Percentiles rank a stretch among this genome's conserved stretches.
phyloP scores from a whole-genome alignment of 2,888 invertebrate species.

The Lymantria dispar region DNA sequence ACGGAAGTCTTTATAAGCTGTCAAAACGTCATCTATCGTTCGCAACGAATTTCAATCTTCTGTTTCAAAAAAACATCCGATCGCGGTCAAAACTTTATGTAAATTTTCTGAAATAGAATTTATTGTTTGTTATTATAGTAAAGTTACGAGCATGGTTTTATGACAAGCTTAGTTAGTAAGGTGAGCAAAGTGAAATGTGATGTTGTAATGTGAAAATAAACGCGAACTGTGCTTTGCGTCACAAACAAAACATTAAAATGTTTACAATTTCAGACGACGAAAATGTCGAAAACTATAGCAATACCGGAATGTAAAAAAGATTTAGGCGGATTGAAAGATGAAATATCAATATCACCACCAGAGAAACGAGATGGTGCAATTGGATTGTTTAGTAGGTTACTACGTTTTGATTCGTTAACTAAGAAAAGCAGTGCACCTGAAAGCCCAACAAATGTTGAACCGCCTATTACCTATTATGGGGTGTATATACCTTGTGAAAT shows the following conservation, averaged over 20 bases:
- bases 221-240: slow-evolving; percentile 59
- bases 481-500: slow-evolving; percentile 81
- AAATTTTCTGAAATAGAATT: slow-evolving; percentile 44
- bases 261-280: slow-evolving; percentile 63
- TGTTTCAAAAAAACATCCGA: slow-evolving; percentile 48
- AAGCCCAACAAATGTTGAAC: slow-evolving; percentile 55
- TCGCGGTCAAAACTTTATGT: slow-evolving; percentile 34
- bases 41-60: slow-evolving; percentile 58
- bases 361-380: slow-evolving; percentile 70
- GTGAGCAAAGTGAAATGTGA: slow-evolving; percentile 35
- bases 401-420: slow-evolving; percentile 61
- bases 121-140: slow-evolving; percentile 18
- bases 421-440: slow-evolving; percentile 51
- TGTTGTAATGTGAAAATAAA: slow-evolving; percentile 61
- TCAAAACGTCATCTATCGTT: slow-evolving; percentile 50
- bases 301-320: slow-evolving; percentile 70
- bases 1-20: slow-evolving; percentile 1
- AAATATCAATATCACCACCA: slow-evolving; percentile 60
- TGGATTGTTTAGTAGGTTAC: slow-evolving; percentile 62
- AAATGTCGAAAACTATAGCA: slow-evolving; percentile 71
- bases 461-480: slow-evolving; percentile 67
- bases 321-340: slow-evolving; percentile 64
- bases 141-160: slow-evolving; percentile 58
- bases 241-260: slow-evolving; percentile 71
- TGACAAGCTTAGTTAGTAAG: slow-evolving; percentile 51